Base-by-base conservation (phyloP, 2,888 invertebrate genomes). In the Pammene fasciana region DNA sequence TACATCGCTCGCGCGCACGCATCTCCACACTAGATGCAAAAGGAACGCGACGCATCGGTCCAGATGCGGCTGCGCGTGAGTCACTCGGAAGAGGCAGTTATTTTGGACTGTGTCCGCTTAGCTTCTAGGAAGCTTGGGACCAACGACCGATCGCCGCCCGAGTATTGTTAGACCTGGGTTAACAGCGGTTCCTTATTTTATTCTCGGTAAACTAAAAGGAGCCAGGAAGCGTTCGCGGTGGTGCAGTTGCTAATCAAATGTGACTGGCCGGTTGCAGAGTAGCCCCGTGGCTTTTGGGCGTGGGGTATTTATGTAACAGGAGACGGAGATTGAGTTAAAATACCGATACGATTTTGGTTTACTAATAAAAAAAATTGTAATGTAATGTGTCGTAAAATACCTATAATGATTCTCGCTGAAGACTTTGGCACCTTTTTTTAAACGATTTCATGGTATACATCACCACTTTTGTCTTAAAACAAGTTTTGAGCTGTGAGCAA, bases 101-200 rank as follows among this genome's bases (percentile, higher is more conserved):
- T 92, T 92, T 91, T 89, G 87, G 88, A 86, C 83, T 89, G 91
- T 88, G 91, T 92, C 90, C 91, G 92, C 90, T 90, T 90, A 89
- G 91, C 87, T 92, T 92, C 92, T 92, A 88, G 88, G 91, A 91
- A 91, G 82, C 84, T 80, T 83, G 90, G 85, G 92, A 91, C 91
- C 91, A 90, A 91, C 90, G 91, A 91, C 92, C 92, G 88, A 86
- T 85, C 87, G 84, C 86, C 84, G 82, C 84, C 83, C 80, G 83
- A 81, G 87, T 92, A 91, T 92, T 92, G 92, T 92, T 92, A 92
- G 91, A 88, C 86, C 87, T 78, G 79, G 61, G 67, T 67, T 68
- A 68, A 81, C 78, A 81, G 79, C 78, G 75, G 83, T 87, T 89
- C 87, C 87, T 88, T 79, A 82, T 85, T 85, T 82, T 82, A 83